phyloP scores from a whole-genome alignment of 2,888 invertebrate genomes.

The Anaspis maculata region DNA sequence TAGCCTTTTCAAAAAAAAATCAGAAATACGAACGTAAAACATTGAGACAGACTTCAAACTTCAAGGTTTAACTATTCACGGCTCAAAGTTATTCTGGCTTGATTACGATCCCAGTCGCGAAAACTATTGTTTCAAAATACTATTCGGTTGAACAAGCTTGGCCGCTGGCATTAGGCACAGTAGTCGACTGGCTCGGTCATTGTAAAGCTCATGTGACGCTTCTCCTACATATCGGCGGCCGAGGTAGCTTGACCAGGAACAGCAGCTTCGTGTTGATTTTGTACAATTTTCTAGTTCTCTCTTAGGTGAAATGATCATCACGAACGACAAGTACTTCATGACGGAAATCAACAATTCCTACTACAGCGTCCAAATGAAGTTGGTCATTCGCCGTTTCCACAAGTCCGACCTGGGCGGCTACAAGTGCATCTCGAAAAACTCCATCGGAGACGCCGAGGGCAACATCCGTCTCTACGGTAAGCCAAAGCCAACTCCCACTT shows the following conservation, averaged over 20 bases:
- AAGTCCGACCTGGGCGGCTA: slow-evolving; percentile 76
- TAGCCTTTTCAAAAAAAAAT: no score
- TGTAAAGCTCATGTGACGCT: not conserved
- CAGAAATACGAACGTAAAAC: no score
- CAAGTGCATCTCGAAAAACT: slow-evolving; percentile 88
- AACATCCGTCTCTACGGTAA: slow-evolving; percentile 83
- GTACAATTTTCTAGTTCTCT: slow-evolving; percentile 14
- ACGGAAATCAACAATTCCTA: slow-evolving; percentile 71
- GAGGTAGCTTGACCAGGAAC: not conserved
- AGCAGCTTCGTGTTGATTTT: not conserved
- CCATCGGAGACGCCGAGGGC: slow-evolving; percentile 84
- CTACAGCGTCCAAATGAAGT: slow-evolving; percentile 78
- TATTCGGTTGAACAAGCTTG: no score
- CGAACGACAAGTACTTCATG: slow-evolving; percentile 78
- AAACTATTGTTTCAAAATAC: no score
- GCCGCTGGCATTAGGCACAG: no score
- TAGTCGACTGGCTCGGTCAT: no score
- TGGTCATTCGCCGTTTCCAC: slow-evolving; percentile 67
- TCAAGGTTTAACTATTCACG: no score
- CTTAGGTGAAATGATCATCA: slow-evolving; percentile 85
- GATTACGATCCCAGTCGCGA: no score
- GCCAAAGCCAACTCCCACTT: slow-evolving; percentile 34
- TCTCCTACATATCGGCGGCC: not conserved
- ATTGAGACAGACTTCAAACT: no score
- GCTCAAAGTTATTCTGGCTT: no score